Percentiles rank a stretch among this genome's conserved stretches.
phyloP scores from a whole-genome alignment of 2,113 vertebrate species.

The Accipiter cooperii region DNA sequence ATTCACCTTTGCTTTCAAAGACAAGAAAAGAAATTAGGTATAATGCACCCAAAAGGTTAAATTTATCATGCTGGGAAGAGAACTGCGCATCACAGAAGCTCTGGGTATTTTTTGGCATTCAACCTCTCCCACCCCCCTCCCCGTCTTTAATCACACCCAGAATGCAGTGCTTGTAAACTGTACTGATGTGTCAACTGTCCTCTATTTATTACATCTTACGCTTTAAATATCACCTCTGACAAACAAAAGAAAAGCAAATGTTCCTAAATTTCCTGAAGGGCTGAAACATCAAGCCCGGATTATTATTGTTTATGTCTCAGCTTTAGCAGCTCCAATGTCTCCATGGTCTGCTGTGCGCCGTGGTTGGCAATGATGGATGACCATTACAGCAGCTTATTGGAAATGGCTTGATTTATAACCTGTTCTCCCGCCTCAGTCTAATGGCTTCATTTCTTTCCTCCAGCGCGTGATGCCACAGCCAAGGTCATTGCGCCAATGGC shows the following conservation, averaged over 20 bases:
- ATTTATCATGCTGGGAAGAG: conserved; percentile 39
- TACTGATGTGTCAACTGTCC: conserved; percentile 71
- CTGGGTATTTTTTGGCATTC: conserved; percentile 71
- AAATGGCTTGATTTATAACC: conserved; percentile 99
- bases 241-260: conserved; percentile 88
- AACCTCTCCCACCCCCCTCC: conserved; percentile 51
- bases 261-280: conserved; percentile 87
- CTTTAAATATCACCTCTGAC: conserved; percentile 87
- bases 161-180: conserved; percentile 72
- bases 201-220: conserved; percentile 80
- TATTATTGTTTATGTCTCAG: conserved; percentile 97
- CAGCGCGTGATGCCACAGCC: conserved; percentile 97
- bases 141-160: conserved; percentile 72
- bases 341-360: conserved; percentile 84
- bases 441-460: conserved; percentile 99
- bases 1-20: conserved; percentile 4
- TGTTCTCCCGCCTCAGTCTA: conserved; percentile 93
- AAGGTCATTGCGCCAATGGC: conserved; percentile 97
- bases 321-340: conserved; percentile 83
- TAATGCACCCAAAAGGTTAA: conserved; percentile 35
- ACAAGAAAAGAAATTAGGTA: conserved; percentile 17
- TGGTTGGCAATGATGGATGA: conserved; percentile 95
- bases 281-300: conserved; percentile 86
- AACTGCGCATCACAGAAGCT: conserved; percentile 58
- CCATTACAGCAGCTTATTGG: conserved; percentile 99